Percentiles rank a stretch among this genome's conserved stretches.
phyloP scores from a whole-genome alignment of 2,113 vertebrate genomes.

The Mus pahari region DNA sequence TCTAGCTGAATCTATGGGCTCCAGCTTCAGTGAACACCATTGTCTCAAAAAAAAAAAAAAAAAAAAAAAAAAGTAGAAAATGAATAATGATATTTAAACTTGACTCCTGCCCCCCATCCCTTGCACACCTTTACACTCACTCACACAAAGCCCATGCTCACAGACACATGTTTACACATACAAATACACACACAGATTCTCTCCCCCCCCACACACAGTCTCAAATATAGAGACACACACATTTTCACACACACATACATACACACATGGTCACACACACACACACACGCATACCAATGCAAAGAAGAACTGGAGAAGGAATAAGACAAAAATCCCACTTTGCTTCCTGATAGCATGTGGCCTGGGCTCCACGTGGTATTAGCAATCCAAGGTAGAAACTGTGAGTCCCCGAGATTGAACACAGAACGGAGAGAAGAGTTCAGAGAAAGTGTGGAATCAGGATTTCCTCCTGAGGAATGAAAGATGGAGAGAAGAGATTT shows the following conservation, averaged over 20 bases:
- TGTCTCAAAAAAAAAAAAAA: background rate
- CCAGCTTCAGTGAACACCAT: background rate
- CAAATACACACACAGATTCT: background rate
- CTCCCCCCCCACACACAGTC: background rate
- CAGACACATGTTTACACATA: background rate
- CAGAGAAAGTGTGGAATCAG: background rate
- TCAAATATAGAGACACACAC: background rate
- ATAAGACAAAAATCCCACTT: background rate
- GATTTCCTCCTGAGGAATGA: no score
- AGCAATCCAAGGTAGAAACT: background rate
- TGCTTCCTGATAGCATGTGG: background rate
- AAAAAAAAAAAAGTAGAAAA: background rate
- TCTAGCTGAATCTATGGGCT: background rate
- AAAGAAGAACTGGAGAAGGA: background rate
- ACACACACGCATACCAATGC: background rate
- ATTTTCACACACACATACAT: background rate
- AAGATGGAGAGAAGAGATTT: background rate
- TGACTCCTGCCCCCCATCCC: background rate
- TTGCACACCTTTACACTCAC: no score
- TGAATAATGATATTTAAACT: background rate
- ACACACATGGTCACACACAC: background rate
- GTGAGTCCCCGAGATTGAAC: background rate
- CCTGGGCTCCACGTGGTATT: background rate
- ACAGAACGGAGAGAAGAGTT: no score
- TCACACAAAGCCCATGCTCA: background rate